Base-by-base conservation (phyloP, 2,113 vertebrate genomes). In the Tiliqua scincoides region DNA sequence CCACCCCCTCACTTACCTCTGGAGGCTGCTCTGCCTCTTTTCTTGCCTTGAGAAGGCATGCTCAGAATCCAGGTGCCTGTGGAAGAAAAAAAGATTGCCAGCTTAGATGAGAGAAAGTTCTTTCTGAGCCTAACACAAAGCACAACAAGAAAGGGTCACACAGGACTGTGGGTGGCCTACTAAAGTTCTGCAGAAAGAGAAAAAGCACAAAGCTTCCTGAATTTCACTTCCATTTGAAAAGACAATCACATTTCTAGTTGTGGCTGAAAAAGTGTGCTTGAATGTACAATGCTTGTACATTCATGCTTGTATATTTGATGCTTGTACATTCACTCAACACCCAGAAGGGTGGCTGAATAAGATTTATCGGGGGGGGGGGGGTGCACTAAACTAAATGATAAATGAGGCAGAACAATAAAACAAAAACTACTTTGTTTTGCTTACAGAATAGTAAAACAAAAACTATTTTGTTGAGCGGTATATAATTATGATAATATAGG, bases 1-100 rank as follows among this genome's bases (percentile, higher is more conserved):
- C 82, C 79, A 30, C 74, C 80, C 43, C 76, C 48, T 27, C 83
- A 95, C 94, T 87, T 84, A 97, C 97, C 94, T 95, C 94, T 87
- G 65, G 6, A 86, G 3, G 89, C 78, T 80, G 87, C 62, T 89
- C 86, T 93, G 82, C 89, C 93, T 65, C 94, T 91, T 71, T 93
- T 95, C 8, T 92, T 95, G 86, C 94, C 93, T 0, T 87, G 91
- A 79, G 85, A 91, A 52, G 95, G 89, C 95, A 95, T 95, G 23
- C 88, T 83, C 91, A 20, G 15, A 37, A 79, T 86, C 78, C 17
- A 54, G 82, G 57, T 21, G n/a, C 85, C 81, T 81, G 84, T 63
- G 8, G 43, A 48, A 48, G 43, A 86, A 52, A 65, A 86, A 0
- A 63, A 75, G 11, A 14, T 18, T 21, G 70, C 87, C 85, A 85